Evolutionary conservation across 2,888 invertebrate genomes (phyloP), one percentile per base, ranked within the genome.

Genomic region (Conomelus anceps): DNA sequence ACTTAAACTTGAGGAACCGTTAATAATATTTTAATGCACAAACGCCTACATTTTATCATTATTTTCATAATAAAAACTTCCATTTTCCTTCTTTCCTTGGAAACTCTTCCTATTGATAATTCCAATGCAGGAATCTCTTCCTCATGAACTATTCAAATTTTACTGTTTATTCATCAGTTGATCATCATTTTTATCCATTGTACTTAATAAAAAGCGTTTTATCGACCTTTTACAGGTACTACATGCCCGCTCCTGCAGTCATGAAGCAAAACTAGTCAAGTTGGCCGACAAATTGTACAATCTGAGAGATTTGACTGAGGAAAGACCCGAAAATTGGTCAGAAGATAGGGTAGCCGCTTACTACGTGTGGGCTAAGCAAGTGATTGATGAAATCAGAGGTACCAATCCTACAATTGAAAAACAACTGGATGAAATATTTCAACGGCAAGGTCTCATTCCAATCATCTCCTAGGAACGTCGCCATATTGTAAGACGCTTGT

Each of bases 211-310:
- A 88, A 23, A n/a, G 23, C 23, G 85, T 84, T 86, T 87, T 13
- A 22, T 85, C 13, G 22, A 84, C 23, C 23, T 86, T 85, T 90
- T 91, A 6, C 90, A 93, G 93, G 95, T 97, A 90, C 93, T 93
- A 34, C 94, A 96, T 92, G 96, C 96, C 0, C 93, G 94, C 0
- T 92, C 92, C 3, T 92, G 93, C 0, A 95, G 95, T 91, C 91
- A 92, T 17, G 94, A 95, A 92, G 97, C 97, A 0, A 97, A 97
- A 92, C 93, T 97, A 23, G 96, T 98, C 0, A 96, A 96, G 92
- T 93, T 98, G 91, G 97, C 97, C 0, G 97, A 98, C 93, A 97
- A 97, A 92, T 94, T 97, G 90, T 96, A 97, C 92, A 97, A 98
- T 93, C 93, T 98, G 20, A 93, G 97, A 87, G 97, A 97, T 93